phyloP scores from a whole-genome alignment of 2,113 vertebrate species.

The Dromas ardeola region DNA sequence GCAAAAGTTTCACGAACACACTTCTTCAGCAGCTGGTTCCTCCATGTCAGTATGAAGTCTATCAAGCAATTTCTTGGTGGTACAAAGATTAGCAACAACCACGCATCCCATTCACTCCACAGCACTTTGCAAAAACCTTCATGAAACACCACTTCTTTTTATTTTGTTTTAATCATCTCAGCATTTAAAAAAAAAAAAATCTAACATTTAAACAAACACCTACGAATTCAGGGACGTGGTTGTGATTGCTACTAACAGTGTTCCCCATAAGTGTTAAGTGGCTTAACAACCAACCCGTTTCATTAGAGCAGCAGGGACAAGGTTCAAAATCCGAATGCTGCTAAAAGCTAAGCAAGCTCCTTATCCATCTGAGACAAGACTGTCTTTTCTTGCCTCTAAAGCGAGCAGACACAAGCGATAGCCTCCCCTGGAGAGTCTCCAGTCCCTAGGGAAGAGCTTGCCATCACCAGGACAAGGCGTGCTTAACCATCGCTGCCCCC shows the following conservation, averaged over 20 bases:
- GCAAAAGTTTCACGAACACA: background rate
- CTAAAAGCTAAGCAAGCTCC: background rate
- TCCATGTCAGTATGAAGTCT: background rate
- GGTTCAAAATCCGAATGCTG: background rate
- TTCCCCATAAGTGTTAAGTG: rapidly evolving
- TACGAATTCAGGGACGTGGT: background rate
- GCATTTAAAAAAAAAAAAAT: background rate
- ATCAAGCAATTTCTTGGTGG: background rate
- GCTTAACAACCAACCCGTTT: background rate
- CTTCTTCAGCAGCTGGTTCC: background rate
- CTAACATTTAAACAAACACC: background rate
- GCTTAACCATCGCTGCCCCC: background rate
- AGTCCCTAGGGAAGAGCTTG: background rate
- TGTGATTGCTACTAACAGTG: rapidly evolving
- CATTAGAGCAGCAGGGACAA: background rate
- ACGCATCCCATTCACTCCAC: background rate
- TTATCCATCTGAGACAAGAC: rapidly evolving
- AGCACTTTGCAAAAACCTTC: background rate
- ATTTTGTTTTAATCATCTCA: background rate
- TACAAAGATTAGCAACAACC: rapidly evolving
- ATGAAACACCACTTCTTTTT: background rate
- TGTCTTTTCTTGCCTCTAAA: too few relatives aligned
- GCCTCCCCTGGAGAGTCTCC: too few relatives aligned
- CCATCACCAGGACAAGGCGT: rapidly evolving
- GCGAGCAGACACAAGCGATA: too few relatives aligned